Evolutionary conservation across 2,113 vertebrate species (phyloP).

Genomic region (Pardalotus punctatus): DNA sequence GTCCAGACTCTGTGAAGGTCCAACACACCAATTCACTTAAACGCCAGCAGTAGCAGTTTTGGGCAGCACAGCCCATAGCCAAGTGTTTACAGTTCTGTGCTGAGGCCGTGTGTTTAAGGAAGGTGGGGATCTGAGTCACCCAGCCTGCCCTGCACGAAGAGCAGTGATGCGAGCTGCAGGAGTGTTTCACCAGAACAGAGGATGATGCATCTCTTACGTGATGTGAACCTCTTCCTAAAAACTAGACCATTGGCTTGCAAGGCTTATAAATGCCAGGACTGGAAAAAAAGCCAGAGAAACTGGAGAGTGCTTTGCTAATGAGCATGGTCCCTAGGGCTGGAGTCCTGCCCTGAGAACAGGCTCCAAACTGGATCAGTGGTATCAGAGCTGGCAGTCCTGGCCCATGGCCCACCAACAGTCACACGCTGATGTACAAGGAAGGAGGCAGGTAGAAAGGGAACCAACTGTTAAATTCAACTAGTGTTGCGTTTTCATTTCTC

Average conservation of each 20-base stretch:
- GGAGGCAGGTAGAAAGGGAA: not conserved
- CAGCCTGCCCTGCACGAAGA: not conserved
- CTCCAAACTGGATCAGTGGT: accelerated
- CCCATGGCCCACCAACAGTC: not conserved
- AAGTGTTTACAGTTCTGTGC: not conserved
- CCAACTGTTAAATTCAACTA: not conserved
- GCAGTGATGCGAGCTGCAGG: not conserved
- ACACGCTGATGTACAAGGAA: not conserved
- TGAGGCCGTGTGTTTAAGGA: not conserved
- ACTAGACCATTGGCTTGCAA: not conserved
- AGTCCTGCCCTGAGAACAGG: not conserved
- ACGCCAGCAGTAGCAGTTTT: not conserved
- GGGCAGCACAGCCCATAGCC: not conserved
- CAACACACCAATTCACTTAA: not conserved
- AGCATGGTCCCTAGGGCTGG: not conserved
- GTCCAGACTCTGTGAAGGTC: not conserved
- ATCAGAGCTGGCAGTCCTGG: not conserved
- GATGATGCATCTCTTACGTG: not conserved
- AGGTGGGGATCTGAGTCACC: not conserved
- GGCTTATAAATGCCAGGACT: not conserved
- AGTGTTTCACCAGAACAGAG: not conserved
- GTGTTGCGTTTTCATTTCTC: not conserved
- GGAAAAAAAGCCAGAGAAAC: not conserved
- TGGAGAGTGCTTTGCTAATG: not conserved
- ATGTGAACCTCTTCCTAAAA: not conserved